Conservation (phyloP, 2,888 invertebrate genomes). For the Meganola albula region DNA sequence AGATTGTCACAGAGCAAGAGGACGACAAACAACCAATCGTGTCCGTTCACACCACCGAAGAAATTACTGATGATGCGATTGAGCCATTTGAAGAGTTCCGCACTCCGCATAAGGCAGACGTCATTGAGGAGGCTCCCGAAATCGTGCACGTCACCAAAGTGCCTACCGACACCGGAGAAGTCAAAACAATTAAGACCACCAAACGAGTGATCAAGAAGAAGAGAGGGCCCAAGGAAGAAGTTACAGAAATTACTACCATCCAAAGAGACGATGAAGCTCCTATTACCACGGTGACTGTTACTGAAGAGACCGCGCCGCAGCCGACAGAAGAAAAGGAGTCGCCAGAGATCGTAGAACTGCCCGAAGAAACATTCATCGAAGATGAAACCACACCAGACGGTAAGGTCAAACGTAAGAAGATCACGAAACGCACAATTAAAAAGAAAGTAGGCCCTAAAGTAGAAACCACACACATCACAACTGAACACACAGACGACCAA, state of each 20-base stretch:
- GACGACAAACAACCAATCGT: background rate
- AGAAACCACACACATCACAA: conserved; percentile 19
- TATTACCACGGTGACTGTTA: background rate
- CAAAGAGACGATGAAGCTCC: conserved; percentile 2
- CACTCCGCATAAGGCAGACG: background rate
- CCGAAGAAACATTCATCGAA: background rate
- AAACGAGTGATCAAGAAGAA: conserved; percentile 6
- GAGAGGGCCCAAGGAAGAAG: conserved; percentile 3
- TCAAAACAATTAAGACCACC: background rate
- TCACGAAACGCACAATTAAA: conserved; percentile 11
- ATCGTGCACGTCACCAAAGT: conserved; percentile 1
- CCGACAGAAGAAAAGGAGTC: background rate
- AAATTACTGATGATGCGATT: background rate
- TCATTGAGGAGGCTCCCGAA: conserved; percentile 2
- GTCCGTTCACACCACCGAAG: conserved; percentile 1
- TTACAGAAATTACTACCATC: conserved; percentile 3
- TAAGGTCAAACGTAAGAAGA: background rate
- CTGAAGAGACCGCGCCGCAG: background rate
- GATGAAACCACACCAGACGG: background rate
- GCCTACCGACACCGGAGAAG: background rate
- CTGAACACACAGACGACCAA: conserved; percentile 15
- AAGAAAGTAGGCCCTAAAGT: conserved; percentile 8
- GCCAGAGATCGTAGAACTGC: background rate
- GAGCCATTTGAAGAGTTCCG: background rate
- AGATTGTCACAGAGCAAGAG: conserved; percentile 27